A percentile compares a stretch with the other conserved stretches of the same genome.
These are phyloP conservation scores for Drosophila ezoana DNA, from an alignment of 2,888 invertebrate genomes.

Conservation along the genomic window DNA sequence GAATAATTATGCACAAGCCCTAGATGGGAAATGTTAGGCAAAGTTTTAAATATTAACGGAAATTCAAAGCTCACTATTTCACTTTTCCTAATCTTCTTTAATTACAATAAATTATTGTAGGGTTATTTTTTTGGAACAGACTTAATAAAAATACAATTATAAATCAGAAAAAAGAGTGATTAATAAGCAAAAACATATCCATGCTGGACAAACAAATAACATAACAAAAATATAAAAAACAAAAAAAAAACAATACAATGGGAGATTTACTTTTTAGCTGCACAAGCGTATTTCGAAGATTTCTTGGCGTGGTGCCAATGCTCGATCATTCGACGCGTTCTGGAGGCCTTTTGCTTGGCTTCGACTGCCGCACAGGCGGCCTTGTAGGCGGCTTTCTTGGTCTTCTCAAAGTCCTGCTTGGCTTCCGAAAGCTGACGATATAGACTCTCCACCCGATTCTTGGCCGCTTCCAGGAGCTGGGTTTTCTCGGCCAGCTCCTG, in stretches of 20 bases:
- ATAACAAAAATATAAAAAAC: conserved; percentile 2
- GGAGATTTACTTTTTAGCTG: not conserved
- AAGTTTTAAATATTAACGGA: not conserved
- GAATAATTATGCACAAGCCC: not conserved
- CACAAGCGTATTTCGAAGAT: not conserved
- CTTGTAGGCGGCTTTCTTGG: conserved; percentile 89
- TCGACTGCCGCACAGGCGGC: conserved; percentile 89
- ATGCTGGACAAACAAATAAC: not conserved
- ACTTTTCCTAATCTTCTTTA: no score
- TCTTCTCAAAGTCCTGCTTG: conserved; percentile 88
- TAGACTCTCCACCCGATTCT: conserved; percentile 88
- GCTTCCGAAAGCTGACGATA: conserved; percentile 88
- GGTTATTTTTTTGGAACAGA: no score
- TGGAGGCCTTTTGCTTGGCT: conserved; percentile 86
- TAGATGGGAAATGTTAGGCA: not conserved
- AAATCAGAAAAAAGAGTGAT: no score
- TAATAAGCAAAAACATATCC: no score
- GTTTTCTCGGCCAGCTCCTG: conserved; percentile 88
- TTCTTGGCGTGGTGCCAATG: conserved; percentile 5
- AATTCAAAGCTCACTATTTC: no score
- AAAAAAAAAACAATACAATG: not conserved
- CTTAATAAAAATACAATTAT: no score
- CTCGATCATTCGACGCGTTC: conserved; percentile 26
- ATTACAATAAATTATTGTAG: no score
- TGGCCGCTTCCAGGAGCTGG: conserved; percentile 89